phyloP scores from a whole-genome alignment of 2,113 vertebrate species.

The Sturnira hondurensis region DNA sequence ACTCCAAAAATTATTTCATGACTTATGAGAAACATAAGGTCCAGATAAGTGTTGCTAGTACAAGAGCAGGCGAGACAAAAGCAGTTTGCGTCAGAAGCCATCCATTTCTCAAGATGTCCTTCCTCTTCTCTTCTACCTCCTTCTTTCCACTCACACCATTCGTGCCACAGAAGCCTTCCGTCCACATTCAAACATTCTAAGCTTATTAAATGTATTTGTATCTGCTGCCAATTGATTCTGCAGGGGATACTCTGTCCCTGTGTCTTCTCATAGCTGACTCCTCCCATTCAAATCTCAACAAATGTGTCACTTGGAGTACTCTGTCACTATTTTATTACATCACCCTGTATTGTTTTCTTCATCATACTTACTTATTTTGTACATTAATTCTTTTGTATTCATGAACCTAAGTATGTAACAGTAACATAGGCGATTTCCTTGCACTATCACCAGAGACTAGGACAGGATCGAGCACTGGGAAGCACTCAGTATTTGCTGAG shows the following conservation, averaged over 20 bases:
- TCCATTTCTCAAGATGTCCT: background rate
- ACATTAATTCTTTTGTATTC: background rate
- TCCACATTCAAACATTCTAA: background rate
- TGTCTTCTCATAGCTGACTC: background rate
- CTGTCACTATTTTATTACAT: background rate
- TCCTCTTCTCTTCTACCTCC: background rate
- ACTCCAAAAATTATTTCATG: background rate
- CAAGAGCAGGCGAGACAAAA: background rate
- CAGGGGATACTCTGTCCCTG: fast-evolving
- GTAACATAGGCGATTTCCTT: background rate
- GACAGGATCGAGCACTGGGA: background rate
- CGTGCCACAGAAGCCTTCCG: background rate
- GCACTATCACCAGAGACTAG: background rate
- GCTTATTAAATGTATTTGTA: background rate
- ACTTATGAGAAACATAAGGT: background rate
- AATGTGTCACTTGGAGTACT: background rate
- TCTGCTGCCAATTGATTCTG: background rate
- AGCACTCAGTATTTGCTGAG: background rate
- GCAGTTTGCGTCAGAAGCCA: background rate
- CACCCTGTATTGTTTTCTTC: background rate
- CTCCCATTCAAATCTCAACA: background rate
- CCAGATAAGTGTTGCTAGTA: background rate
- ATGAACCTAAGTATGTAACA: background rate
- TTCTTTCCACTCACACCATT: background rate
- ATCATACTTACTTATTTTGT: background rate